These are phyloP conservation scores for Corydoras maculifer DNA, from an alignment of 2,113 vertebrate species.

Conservation along the genomic window DNA sequence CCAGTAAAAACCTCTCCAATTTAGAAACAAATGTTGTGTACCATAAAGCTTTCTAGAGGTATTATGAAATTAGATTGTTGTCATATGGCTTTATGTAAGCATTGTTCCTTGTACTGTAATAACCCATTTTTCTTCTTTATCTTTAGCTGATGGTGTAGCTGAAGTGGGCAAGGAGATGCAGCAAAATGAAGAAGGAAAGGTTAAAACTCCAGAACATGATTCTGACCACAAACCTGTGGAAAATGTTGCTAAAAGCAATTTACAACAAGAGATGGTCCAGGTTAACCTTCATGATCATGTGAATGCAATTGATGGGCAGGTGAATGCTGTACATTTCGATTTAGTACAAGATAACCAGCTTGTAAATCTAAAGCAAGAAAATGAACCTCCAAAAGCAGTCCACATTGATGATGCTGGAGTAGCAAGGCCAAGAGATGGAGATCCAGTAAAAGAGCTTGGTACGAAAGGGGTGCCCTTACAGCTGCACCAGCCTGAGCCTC, in stretches of 20 bases:
- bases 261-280: slow-evolving; percentile 1
- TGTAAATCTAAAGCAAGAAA: slow-evolving; percentile 13
- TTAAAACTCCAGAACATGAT: slow-evolving; percentile 36
- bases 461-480: slow-evolving; percentile 59
- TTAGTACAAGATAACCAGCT: not conserved
- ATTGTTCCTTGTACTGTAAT: not conserved
- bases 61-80: too few species aligned
- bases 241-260: not conserved
- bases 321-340: not conserved
- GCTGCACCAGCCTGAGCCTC: slow-evolving; percentile 7
- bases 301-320: not conserved
- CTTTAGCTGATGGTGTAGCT: slow-evolving; percentile 44
- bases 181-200: slow-evolving; percentile 50
- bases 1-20: too few species aligned
- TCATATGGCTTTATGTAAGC: too few species aligned
- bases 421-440: fast-evolving
- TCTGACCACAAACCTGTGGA: slow-evolving; percentile 38
- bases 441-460: slow-evolving; percentile 35
- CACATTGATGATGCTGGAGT: not conserved
- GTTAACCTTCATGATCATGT: not conserved
- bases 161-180: slow-evolving; percentile 50
- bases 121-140: not conserved
- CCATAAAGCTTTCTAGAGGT: too few species aligned
- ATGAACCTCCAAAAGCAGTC: not conserved
- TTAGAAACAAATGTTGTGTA: too few species aligned